Conservation (phyloP, 2,113 vertebrate species). For the Gambusia holbrooki region DNA sequence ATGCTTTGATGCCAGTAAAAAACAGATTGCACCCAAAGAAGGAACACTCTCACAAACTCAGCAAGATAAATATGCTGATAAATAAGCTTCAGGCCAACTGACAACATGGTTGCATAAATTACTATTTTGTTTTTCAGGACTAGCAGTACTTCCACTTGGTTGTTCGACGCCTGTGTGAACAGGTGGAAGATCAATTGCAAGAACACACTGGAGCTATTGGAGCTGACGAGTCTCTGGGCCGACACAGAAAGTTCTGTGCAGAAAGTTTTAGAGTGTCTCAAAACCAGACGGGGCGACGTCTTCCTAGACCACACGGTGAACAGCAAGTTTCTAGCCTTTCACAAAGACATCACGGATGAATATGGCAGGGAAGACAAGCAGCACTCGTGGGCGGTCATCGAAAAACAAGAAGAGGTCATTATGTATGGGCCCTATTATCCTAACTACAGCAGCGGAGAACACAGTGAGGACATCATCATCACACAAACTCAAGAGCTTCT, state of each 20-base stretch:
- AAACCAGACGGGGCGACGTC: conserved; percentile 6
- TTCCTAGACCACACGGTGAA: conserved; percentile 28
- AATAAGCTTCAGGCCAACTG: background rate
- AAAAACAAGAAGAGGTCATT: conserved; percentile 62
- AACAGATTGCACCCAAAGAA: too few relatives aligned
- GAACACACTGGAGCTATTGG: conserved; percentile 1
- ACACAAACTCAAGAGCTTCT: conserved; percentile 65
- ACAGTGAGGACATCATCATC: conserved; percentile 65
- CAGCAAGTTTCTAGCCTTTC: conserved; percentile 55
- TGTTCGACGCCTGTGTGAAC: background rate
- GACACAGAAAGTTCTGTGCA: conserved; percentile 39
- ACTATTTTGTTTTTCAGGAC: conserved; percentile 24
- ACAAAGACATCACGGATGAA: conserved; percentile 58
- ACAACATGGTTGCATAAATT: background rate
- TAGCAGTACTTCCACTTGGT: background rate
- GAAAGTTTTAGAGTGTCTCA: conserved; percentile 45
- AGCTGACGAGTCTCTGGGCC: conserved; percentile 42
- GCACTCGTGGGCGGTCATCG: conserved; percentile 63
- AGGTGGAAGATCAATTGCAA: background rate
- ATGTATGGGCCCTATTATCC: conserved; percentile 66
- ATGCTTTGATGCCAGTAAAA: too few relatives aligned
- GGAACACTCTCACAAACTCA: background rate
- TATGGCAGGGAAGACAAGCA: conserved; percentile 52
- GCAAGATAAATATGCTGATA: background rate
- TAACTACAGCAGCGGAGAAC: conserved; percentile 51